These are phyloP conservation scores for Rhinichthys osculus DNA, from an alignment of 2,797 vertebrate species.

Conservation along the genomic window DNA sequence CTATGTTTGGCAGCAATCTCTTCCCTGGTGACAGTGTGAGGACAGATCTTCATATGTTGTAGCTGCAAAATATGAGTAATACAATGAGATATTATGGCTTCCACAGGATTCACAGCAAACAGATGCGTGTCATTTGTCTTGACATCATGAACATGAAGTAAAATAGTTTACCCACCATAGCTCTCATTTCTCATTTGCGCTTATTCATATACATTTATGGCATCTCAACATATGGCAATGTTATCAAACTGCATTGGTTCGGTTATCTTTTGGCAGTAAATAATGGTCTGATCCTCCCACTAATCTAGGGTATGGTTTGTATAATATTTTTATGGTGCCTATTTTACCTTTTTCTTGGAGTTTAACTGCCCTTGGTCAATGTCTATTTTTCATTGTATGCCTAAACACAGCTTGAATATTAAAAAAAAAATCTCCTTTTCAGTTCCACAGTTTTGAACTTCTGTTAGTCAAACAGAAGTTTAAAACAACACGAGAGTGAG, in stretches of 20 bases:
- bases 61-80: neutral
- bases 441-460: neutral
- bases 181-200: neutral
- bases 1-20: conserved; percentile 29
- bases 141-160: neutral
- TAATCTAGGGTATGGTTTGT: neutral
- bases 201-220: neutral
- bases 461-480: neutral
- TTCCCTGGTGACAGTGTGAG: neutral
- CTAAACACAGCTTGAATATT: neutral
- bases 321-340: neutral
- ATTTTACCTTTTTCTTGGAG: neutral
- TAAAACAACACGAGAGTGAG: neutral
- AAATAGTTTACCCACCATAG: neutral
- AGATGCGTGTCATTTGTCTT: conserved; percentile 16
- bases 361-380: neutral
- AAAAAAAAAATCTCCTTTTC: neutral
- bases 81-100: neutral
- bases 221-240: neutral
- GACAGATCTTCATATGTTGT: conserved; percentile 8
- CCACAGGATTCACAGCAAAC: conserved; percentile 8
- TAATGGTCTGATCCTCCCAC: neutral
- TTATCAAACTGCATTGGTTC: neutral
- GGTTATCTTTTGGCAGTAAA: neutral
- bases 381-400: neutral